Evolutionary conservation across 2,113 vertebrate species (phyloP).

Genomic region (Psittacula cyanocephala): DNA sequence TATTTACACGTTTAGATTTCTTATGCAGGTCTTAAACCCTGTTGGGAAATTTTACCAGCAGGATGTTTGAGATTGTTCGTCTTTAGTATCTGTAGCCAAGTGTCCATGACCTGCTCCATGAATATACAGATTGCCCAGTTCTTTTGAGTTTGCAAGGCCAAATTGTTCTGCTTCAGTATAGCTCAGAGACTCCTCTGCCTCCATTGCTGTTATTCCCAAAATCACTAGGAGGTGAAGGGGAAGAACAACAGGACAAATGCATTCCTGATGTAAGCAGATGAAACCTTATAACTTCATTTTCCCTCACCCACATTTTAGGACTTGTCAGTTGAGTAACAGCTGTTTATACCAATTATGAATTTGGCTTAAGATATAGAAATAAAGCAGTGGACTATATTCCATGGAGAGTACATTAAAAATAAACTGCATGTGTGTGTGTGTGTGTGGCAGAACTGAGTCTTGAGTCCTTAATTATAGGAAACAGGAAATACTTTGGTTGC

Average conservation of each 20-base stretch:
- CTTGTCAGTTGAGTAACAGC: conserved; percentile 35
- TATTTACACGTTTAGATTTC: not conserved
- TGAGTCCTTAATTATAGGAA: conserved; percentile 63
- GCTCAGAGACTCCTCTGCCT: not conserved
- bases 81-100: not conserved
- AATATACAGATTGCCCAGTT: not conserved
- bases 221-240: not conserved
- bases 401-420: conserved; percentile 57
- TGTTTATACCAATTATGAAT: conserved; percentile 56
- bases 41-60: not conserved
- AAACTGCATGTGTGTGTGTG: not conserved
- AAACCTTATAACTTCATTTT: conserved; percentile 49
- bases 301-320: not conserved
- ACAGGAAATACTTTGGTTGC: conserved; percentile 64
- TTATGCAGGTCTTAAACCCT: not conserved
- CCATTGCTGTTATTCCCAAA: not conserved
- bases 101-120: not conserved
- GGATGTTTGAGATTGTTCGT: not conserved
- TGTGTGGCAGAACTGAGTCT: conserved; percentile 42
- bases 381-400: conserved; percentile 29
- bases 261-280: conserved; percentile 36
- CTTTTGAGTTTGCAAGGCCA: not conserved
- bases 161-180: not conserved
- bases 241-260: conserved; percentile 26
- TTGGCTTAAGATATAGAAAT: conserved; percentile 57